phyloP scores from a whole-genome alignment of 2,113 vertebrate species.

The Chunga burmeisteri region DNA sequence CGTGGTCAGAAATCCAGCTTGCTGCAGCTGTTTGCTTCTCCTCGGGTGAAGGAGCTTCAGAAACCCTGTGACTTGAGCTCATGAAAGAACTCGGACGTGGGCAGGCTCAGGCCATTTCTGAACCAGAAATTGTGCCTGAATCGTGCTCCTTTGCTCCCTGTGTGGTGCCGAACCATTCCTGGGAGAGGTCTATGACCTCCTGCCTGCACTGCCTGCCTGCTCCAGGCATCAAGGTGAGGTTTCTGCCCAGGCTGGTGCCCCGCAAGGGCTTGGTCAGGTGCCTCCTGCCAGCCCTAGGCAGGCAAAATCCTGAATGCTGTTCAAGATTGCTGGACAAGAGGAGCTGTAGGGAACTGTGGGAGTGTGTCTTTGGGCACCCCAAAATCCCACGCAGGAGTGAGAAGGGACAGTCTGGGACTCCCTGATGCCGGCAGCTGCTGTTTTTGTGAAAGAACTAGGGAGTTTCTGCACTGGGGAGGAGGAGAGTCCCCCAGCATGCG shows the following conservation, averaged over 20 bases:
- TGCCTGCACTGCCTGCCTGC: neutral
- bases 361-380: neutral
- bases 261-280: neutral
- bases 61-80: neutral
- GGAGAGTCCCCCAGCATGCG: fast-evolving
- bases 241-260: neutral
- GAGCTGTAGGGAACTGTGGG: neutral
- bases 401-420: neutral
- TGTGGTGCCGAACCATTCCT: neutral
- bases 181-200: neutral
- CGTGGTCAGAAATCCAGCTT: neutral
- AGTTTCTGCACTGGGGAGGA: neutral
- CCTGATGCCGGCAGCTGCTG: neutral
- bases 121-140: neutral
- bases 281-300: neutral
- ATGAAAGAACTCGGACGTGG: fast-evolving
- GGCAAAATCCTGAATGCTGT: neutral
- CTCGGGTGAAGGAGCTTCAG: neutral
- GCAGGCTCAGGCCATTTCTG: neutral
- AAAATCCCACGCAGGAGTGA: neutral
- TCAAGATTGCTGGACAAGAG: neutral
- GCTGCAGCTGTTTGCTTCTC: slow-evolving; percentile 21
- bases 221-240: fast-evolving
- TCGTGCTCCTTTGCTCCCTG: neutral
- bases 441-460: neutral